Evolutionary conservation across 2,113 vertebrate species (phyloP), one percentile per base, ranked within the genome.

Genomic region (Oreochromis aureus): DNA sequence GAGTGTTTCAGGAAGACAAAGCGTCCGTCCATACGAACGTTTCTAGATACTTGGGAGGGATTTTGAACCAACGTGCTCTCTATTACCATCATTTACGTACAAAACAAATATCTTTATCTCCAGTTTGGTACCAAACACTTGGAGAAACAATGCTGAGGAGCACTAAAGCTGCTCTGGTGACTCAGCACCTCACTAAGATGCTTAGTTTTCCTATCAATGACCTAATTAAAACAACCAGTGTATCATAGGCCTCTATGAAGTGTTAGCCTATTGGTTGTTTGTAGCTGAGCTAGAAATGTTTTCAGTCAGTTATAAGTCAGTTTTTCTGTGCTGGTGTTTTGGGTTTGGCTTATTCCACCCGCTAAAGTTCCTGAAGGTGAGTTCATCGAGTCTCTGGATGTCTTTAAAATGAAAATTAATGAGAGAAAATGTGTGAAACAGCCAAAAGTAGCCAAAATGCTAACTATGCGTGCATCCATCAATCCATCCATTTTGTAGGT

Each of bases 11-110:
- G 2, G 4, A 63, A 36, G 63, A 71, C 66, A 44, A 24, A 41
- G n/a, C 1, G 3, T 10, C 69, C 3, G 3, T 10, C 69, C 69
- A 46, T 5, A 39, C 19, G 63, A n/a, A 22, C 1, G 15, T 30
- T 48, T 76, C 1, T 76, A 11, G 22, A 73, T 46, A 30, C 3
- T 1, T 18, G 9, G 9, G 22, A 46, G 13, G 5, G 39, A 71
- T 24, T 71, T 71, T 71, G 66, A 73, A 46, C 39, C 39, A 73
- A 46, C 3, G 2, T 16, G n/a, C 24, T 46, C 39, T 73, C 3
- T 44, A 27, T 46, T 73, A 0, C 1, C 24, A 3, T 44, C 12
- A 0, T 73, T 1, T 46, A 73, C 0, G 1, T 22, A 41, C 19
- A 7, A 39, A 69, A 69, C 24, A 22, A 41, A 71, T 71, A 22